Percentiles rank a stretch among this genome's conserved stretches.
Conservation (phyloP, 53 echinoderm and acorn worm genomes). For the Apostichopus leukothele region DNA sequence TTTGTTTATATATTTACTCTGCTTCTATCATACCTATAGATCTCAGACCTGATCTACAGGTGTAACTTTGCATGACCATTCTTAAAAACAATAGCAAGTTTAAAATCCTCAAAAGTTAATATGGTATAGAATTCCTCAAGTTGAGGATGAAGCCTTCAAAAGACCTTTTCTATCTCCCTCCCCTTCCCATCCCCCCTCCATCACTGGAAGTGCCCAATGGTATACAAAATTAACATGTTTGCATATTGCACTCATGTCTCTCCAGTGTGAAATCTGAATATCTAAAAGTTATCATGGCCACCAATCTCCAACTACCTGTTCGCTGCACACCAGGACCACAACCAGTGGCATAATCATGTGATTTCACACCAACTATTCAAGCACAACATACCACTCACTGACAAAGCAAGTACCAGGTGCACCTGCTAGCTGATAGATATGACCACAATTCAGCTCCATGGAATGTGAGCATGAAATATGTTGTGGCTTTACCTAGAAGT, state of each 20-base stretch:
- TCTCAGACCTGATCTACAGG: too few species aligned
- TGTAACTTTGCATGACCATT: too few species aligned
- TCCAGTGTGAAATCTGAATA: too few species aligned
- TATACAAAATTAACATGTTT: not conserved
- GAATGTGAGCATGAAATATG: slow-evolving; percentile 36
- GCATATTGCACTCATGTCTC: too few species aligned
- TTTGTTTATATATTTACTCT: too few species aligned
- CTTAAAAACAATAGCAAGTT: too few species aligned
- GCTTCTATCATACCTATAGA: too few species aligned
- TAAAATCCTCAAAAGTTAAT: too few species aligned
- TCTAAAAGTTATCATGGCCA: too few species aligned
- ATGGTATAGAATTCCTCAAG: too few species aligned
- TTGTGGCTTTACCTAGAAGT: slow-evolving; percentile 34
- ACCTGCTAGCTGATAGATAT: not conserved
- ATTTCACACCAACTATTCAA: not conserved
- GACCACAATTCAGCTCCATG: not conserved
- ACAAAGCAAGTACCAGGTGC: not conserved
- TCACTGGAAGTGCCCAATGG: not conserved
- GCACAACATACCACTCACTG: slow-evolving; percentile 3
- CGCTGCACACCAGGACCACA: not conserved
- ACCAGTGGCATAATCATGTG: not conserved
- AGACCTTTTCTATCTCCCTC: not conserved
- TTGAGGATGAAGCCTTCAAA: too few species aligned
- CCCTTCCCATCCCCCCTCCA: not conserved
- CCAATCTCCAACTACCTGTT: too few species aligned